Conservation (phyloP, 2,797 vertebrate species). For the Somateria mollissima region DNA sequence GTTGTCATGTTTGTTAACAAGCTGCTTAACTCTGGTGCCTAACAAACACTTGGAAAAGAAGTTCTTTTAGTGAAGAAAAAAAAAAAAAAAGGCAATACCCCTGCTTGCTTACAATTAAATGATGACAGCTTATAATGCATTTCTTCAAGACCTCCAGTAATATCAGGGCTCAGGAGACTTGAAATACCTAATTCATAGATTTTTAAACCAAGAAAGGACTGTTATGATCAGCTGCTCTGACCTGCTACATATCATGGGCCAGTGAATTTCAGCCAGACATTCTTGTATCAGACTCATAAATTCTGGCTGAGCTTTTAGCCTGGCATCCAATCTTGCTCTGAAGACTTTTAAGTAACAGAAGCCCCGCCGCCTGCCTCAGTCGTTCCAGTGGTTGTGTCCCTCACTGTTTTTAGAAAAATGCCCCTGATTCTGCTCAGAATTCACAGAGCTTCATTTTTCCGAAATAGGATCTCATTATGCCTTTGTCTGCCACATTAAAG, state of each 20-base stretch:
- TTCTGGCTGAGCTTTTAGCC: slow-evolving; percentile 55
- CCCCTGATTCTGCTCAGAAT: slow-evolving; percentile 46
- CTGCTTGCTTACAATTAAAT: slow-evolving; percentile 39
- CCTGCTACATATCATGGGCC: slow-evolving; percentile 54
- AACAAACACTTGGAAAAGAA: slow-evolving; percentile 21
- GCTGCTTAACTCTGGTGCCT: slow-evolving; percentile 1
- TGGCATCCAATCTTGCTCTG: slow-evolving; percentile 50
- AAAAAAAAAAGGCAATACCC: neutral
- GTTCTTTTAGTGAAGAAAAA: slow-evolving; percentile 2
- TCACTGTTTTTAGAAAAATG: neutral
- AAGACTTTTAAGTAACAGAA: slow-evolving; percentile 46
- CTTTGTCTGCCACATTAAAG: slow-evolving; percentile 72
- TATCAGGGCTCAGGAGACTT: slow-evolving; percentile 6
- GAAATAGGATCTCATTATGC: slow-evolving; percentile 68
- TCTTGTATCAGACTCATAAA: slow-evolving; percentile 61
- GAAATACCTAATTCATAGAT: slow-evolving; percentile 50
- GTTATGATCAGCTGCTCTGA: slow-evolving; percentile 55
- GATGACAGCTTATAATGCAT: slow-evolving; percentile 25
- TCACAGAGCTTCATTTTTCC: slow-evolving; percentile 44
- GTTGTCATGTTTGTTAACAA: slow-evolving; percentile 47
- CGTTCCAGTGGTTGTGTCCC: slow-evolving; percentile 7
- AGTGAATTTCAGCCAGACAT: slow-evolving; percentile 60
- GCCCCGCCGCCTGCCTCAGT: slow-evolving; percentile 31
- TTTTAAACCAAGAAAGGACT: slow-evolving; percentile 18
- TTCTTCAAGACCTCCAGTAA: slow-evolving; percentile 44